Percentiles rank a stretch among this genome's conserved stretches.
Evolutionary conservation across 2,113 vertebrate genomes (phyloP).

Genomic region (Silurus meridionalis): DNA sequence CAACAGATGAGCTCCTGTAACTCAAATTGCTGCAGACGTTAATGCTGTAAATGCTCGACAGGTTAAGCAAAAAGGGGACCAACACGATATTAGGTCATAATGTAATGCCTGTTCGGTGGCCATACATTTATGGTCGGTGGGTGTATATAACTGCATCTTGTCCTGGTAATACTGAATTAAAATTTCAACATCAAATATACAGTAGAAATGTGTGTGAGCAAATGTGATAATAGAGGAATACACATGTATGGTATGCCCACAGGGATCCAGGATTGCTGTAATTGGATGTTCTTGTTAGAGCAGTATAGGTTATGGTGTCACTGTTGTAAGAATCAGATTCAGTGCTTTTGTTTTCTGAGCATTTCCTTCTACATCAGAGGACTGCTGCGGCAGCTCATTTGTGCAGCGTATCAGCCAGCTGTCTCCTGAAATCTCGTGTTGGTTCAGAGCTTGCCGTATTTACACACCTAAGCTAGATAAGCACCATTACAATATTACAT

Average conservation of each 20-base stretch:
- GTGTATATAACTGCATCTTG: neutral
- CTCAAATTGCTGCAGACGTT: too few species aligned
- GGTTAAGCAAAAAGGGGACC: too few species aligned
- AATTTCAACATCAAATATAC: neutral
- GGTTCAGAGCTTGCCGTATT: neutral
- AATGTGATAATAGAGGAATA: neutral
- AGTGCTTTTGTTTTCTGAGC: neutral
- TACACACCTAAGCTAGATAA: slow-evolving; percentile 4
- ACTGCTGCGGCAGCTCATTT: neutral
- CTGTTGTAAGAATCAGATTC: neutral
- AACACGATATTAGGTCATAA: too few species aligned
- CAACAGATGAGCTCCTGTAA: too few species aligned
- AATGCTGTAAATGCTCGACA: too few species aligned
- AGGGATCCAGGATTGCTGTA: neutral
- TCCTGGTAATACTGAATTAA: neutral
- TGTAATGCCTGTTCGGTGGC: too few species aligned
- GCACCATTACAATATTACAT: neutral
- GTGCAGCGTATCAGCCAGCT: neutral
- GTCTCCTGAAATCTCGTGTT: neutral
- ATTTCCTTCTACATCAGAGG: neutral
- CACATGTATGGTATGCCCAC: neutral
- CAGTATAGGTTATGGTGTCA: neutral
- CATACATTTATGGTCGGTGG: too few species aligned
- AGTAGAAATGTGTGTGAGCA: neutral
- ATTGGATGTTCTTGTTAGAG: neutral